A percentile compares a stretch with the other conserved stretches of the same genome.
phyloP scores from a whole-genome alignment of 2,797 vertebrate species.

The Mus caroli region DNA sequence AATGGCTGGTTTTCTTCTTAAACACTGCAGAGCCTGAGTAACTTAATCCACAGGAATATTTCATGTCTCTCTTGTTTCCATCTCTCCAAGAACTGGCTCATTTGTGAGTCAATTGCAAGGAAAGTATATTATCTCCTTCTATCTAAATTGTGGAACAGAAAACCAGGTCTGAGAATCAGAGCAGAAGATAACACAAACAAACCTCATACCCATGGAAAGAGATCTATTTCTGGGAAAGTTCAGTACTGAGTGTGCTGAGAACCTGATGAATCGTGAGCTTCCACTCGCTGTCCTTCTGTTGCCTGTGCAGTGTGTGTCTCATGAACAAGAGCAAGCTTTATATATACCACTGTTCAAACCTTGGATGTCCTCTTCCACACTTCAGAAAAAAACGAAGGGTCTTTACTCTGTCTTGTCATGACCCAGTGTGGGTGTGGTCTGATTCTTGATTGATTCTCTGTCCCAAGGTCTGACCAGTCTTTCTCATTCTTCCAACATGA shows the following conservation, averaged over 20 bases:
- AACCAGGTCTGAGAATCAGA: neutral
- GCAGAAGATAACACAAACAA: neutral
- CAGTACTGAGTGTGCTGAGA: neutral
- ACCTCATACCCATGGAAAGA: neutral
- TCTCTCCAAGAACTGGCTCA: neutral
- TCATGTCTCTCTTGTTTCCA: neutral
- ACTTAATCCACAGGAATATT: neutral
- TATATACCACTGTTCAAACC: neutral
- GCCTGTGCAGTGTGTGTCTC: rapidly evolving
- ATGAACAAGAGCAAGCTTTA: neutral
- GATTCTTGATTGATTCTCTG: neutral
- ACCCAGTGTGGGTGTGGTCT: neutral
- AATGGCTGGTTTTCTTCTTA: neutral
- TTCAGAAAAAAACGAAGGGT: neutral
- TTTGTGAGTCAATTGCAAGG: neutral
- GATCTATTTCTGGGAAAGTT: neutral
- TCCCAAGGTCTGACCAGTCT: neutral
- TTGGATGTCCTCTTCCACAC: neutral
- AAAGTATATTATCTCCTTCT: neutral
- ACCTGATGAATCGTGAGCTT: no score
- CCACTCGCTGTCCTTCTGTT: rapidly evolving
- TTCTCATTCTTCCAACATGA: neutral
- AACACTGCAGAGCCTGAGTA: neutral
- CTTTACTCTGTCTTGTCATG: neutral
- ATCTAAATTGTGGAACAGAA: neutral